Conservation (phyloP, 1,140 invertebrate species). For the Diabrotica undecimpunctata region DNA sequence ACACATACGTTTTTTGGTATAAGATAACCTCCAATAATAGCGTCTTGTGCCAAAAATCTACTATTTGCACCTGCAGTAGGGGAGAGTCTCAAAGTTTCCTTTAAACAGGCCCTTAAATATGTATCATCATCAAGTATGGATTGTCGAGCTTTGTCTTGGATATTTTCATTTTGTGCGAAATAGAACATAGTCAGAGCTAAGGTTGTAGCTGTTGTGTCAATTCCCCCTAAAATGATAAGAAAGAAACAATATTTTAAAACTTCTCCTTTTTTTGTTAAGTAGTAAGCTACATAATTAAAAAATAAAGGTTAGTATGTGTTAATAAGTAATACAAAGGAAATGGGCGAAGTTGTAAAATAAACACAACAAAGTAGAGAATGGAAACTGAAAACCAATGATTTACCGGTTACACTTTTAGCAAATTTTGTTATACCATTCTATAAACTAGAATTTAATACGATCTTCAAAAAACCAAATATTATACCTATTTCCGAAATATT, state of each 20-base stretch:
- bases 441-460: no score
- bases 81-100: slow-evolving; percentile 60
- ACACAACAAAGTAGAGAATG: no score
- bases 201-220: slow-evolving; percentile 45
- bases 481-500: no score
- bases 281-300: not conserved
- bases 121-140: slow-evolving; percentile 23
- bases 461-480: no score
- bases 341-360: no score
- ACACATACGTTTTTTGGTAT: slow-evolving; percentile 50
- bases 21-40: slow-evolving; percentile 48
- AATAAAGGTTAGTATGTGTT: no score
- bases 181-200: slow-evolving; percentile 38
- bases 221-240: slow-evolving; percentile 38
- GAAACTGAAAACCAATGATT: no score
- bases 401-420: no score
- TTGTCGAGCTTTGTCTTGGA: slow-evolving; percentile 32
- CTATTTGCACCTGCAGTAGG: slow-evolving; percentile 50
- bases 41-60: slow-evolving; percentile 47
- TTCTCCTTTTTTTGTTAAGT: no score
- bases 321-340: no score
- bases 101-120: slow-evolving; percentile 65
- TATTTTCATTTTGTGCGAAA: slow-evolving; percentile 31
- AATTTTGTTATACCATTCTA: no score
- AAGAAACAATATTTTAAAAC: not conserved